Evolutionary conservation across 2,113 vertebrate species (phyloP).

Genomic region (Terrapene triunguis): DNA sequence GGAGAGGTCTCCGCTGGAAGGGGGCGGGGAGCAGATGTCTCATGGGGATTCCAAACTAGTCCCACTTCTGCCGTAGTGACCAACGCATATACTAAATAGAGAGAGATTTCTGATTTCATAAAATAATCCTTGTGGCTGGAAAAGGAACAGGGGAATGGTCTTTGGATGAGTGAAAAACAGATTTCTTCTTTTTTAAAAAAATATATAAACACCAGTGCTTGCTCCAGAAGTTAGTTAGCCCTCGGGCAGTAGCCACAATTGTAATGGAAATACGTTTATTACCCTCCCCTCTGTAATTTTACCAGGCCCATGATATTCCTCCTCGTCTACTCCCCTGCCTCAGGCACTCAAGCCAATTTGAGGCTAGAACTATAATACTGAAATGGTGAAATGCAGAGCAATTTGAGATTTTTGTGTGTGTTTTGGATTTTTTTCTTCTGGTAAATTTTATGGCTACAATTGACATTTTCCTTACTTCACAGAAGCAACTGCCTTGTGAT

Average conservation of each 20-base stretch:
- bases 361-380: background rate
- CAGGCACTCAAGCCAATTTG: constrained; percentile 33
- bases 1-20: background rate
- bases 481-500: constrained; percentile 16
- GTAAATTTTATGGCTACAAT: background rate
- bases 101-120: background rate
- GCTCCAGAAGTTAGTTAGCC: constrained; percentile 10
- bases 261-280: constrained; percentile 3
- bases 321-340: constrained; percentile 19
- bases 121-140: background rate
- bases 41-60: background rate
- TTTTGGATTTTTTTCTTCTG: constrained; percentile 9
- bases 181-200: background rate
- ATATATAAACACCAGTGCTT: background rate
- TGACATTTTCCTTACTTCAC: background rate
- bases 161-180: background rate
- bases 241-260: background rate
- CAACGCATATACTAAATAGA: background rate
- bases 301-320: constrained; percentile 36
- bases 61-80: accelerated
- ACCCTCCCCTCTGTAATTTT: constrained; percentile 16
- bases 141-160: background rate
- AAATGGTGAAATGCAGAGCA: background rate
- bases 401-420: background rate
- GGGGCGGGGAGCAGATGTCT: background rate